These are phyloP conservation scores for Eufriesea mexicana DNA, from an alignment of 1,140 invertebrate species.

Conservation along the genomic window DNA sequence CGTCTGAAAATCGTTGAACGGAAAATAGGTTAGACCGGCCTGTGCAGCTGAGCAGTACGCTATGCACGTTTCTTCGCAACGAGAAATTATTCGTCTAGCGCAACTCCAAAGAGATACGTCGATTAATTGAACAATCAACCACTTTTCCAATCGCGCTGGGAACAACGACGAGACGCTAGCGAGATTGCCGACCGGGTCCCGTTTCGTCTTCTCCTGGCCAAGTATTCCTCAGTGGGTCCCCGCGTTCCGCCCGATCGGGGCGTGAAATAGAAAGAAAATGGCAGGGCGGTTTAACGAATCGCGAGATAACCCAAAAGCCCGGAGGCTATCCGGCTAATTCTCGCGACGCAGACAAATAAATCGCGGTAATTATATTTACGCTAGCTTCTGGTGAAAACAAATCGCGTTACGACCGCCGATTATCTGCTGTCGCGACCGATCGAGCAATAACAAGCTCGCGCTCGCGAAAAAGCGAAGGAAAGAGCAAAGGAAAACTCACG, in stretches of 20 bases:
- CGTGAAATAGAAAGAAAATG: neutral
- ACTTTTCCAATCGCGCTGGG: conserved; percentile 54
- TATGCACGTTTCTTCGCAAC: conserved; percentile 4
- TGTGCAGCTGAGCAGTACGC: neutral
- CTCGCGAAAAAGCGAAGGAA: no score
- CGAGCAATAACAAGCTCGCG: no score
- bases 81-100: conserved; percentile 42
- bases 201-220: no score
- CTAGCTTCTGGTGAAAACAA: neutral
- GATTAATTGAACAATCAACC: conserved; percentile 57
- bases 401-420: neutral
- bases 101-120: conserved; percentile 38
- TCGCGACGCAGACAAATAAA: neutral
- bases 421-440: no score
- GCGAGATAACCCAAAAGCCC: conserved; percentile 20
- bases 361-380: neutral
- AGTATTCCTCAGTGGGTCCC: no score
- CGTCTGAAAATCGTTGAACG: no score
- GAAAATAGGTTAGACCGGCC: neutral
- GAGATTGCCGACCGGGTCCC: neutral
- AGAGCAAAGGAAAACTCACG: neutral
- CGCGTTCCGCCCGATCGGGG: no score
- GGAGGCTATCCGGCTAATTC: neutral
- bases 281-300: neutral
- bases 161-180: conserved; percentile 46